Base-by-base conservation (phyloP, 2,797 vertebrate species). In the Hypotaenidia philippensis region DNA sequence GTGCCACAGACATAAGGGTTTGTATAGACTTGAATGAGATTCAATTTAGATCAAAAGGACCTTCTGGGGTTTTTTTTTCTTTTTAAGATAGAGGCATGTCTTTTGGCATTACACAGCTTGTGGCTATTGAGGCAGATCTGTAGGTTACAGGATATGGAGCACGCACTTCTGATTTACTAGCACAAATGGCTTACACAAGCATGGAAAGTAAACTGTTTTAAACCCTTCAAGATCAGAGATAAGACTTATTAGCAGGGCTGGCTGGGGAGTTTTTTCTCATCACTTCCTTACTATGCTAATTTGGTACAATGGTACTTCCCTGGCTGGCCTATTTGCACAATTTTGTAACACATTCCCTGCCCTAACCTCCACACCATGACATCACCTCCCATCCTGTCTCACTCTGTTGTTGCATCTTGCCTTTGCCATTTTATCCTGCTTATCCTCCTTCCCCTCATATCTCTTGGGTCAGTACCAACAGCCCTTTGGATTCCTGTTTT, bases 51-150 rank as follows among this genome's bases (percentile, higher is more conserved):
- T 96, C 78, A 95, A 94, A 93, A 83, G 50, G 34, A 64, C 29
- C 45, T 90, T 68, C 64, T 49, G 87, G 57, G 18, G 61, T 53
- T 19, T 61, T 89, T 34, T 89, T 81, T 84, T 29, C 55, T 55
- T 83, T 94, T 79, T 79, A 94, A 94, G 91, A 60, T 60, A 87
- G 55, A 91, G 45, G 17, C 29, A 63, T 32, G 25, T 87, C 75
- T 96, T 90, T 82, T 89, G 94, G 91, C 93, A 83, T 87, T 90
- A 87, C 83, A 89, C 89, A 93, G 89, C 89, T 94, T 94, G 91
- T 72, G 70, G 70, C 87, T 94, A 91, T 89, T 88, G 89, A 94
- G 89, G 65, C 69, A 78, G 50, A 96, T 93, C 76, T 81, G 76
- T 96, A 88, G 61, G 93, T 82, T 93, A 90, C 72, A 83, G 94